Evolutionary conservation across 2,888 invertebrate genomes (phyloP).

Genomic region (Hyalella azteca): DNA sequence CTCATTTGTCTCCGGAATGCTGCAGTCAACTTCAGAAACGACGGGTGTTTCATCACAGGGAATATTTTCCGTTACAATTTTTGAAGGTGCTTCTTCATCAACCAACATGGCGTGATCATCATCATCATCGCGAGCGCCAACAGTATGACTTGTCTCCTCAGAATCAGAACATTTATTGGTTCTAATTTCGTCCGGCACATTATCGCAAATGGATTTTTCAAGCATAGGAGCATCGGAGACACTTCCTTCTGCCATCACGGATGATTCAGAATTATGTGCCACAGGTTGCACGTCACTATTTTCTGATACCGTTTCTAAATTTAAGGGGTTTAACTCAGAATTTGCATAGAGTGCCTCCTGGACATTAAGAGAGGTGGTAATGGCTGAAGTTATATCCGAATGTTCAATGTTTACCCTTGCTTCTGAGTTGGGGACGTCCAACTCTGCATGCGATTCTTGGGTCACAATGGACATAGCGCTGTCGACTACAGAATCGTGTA

Average conservation of each 20-base stretch:
- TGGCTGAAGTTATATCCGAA: neutral
- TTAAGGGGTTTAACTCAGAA: too few relatives aligned
- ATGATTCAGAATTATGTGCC: neutral
- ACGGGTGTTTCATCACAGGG: neutral
- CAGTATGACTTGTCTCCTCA: neutral
- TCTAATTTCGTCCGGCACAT: neutral
- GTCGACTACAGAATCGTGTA: neutral
- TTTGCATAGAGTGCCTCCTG: too few relatives aligned
- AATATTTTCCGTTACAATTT: neutral
- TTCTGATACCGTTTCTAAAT: too few relatives aligned
- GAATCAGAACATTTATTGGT: neutral
- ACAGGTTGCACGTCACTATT: neutral
- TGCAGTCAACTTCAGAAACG: neutral
- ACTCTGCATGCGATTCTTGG: neutral
- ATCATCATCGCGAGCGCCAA: neutral
- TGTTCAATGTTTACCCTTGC: neutral
- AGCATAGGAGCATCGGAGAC: neutral
- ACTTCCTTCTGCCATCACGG: neutral
- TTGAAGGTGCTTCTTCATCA: neutral
- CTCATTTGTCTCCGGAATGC: neutral
- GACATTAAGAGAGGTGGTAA: too few relatives aligned
- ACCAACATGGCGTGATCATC: too few relatives aligned
- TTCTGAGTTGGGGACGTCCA: neutral
- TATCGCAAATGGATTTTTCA: neutral
- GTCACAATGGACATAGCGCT: neutral